These are phyloP conservation scores for Hyles lineata DNA, from an alignment of 2,888 invertebrate genomes.

Conservation along the genomic window DNA sequence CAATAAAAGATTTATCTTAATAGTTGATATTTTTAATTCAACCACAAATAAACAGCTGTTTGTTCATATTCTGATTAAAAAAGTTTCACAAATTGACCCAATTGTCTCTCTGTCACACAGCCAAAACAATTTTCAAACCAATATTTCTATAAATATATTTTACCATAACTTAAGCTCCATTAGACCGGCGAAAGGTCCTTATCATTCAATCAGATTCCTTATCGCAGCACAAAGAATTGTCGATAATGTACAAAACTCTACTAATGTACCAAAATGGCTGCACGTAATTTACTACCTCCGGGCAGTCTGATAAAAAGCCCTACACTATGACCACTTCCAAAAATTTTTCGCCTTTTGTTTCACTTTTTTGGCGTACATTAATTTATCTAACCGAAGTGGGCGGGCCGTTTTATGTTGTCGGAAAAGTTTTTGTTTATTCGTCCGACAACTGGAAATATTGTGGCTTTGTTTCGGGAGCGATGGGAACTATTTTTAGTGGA, in stretches of 20 bases:
- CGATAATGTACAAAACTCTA: neutral
- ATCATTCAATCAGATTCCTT: constrained; percentile 1
- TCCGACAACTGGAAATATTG: constrained; percentile 34
- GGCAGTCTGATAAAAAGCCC: neutral
- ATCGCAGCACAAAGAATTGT: neutral
- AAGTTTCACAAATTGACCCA: too few species aligned
- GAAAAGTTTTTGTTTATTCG: constrained; percentile 15
- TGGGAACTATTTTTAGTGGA: neutral
- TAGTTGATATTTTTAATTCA: too few species aligned
- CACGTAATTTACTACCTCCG: neutral
- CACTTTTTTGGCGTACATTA: constrained; percentile 8
- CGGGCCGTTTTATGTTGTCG: constrained; percentile 5
- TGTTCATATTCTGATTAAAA: too few species aligned
- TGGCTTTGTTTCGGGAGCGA: neutral
- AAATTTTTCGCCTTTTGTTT: neutral
- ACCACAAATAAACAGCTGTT: too few species aligned
- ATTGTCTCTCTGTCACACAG: too few species aligned
- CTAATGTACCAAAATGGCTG: neutral
- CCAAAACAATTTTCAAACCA: too few species aligned
- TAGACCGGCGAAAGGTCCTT: neutral
- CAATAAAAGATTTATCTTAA: too few species aligned
- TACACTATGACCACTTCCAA: neutral
- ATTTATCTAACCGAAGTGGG: constrained; percentile 12
- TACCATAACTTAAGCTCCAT: neutral
- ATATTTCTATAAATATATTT: too few species aligned